Evolutionary conservation across 2,888 invertebrate genomes (phyloP), one percentile per base, ranked within the genome.

Genomic region (Lithophane ornitopus): DNA sequence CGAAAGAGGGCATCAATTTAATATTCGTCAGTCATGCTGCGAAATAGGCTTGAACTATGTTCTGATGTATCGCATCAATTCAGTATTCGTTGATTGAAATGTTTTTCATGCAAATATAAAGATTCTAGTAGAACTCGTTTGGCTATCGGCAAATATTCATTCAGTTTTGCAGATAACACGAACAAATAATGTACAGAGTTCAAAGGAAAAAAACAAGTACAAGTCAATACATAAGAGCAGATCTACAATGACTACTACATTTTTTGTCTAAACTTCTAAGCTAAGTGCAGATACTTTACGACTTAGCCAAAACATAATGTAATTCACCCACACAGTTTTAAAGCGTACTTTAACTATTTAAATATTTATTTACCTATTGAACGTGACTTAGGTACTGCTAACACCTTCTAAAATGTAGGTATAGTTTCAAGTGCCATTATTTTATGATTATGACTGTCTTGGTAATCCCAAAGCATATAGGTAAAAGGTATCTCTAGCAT

Each of bases 1-100:
- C 70, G 59, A 85, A 85, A 58, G 70, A 69, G 62, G 41, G 65
- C 34, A 82, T 83, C 59, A 69, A 77, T 78, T 72, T 83, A 67
- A 46, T 72, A 70, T 79, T 59, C 41, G 39, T 39, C 49, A 49
- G 63, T 73, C 67, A 61, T 56, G 54, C 52, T 74, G 58, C 39
- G 70, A 59, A 80, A 75, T 71, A 70, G 73, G 70, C n/a, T 74
- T 56, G 44, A 58, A 44, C 39, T 56, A 71, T 62, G 14, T 44
- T 72, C 56, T 85, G 65, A 77, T 62, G 62, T 72, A 56, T 62
- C 7, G 59, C 58, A 70, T 70, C 44, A 74, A 78, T 83, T 66
- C n/a, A 41, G 26, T 69, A 46, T 44, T n/a, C n/a, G 62, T 85
- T 77, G 66, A 70, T 58, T 71, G 28, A 11, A 34, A 65, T n/a